phyloP scores from a whole-genome alignment of 2,888 invertebrate genomes.

The Melinaea menophilus region DNA sequence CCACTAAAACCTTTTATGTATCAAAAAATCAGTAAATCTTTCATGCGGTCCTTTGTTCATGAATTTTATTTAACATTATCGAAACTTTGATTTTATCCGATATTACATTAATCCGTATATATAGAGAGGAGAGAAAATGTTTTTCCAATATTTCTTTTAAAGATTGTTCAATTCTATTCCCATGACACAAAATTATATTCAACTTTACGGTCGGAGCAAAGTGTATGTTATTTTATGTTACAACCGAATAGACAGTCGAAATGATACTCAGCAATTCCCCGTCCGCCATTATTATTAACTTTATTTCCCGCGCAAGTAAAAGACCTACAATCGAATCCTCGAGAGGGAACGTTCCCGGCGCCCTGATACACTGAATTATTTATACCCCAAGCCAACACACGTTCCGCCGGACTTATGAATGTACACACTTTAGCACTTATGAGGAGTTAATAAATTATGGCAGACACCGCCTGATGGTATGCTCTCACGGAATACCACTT shows the following conservation, averaged over 20 bases:
- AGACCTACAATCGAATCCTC: slow-evolving; percentile 51
- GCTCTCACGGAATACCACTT: slow-evolving; percentile 51
- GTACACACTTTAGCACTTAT: slow-evolving; percentile 75
- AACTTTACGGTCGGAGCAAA: slow-evolving; percentile 30
- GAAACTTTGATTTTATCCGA: slow-evolving; percentile 22
- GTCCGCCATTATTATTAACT: slow-evolving; percentile 38
- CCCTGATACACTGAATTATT: slow-evolving; percentile 62
- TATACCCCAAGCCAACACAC: slow-evolving; percentile 55
- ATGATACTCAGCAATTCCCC: slow-evolving; percentile 33
- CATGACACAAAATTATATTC: slow-evolving; percentile 33
- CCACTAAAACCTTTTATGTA: slow-evolving; percentile 10
- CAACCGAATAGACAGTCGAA: slow-evolving; percentile 31
- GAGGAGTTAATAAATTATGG: slow-evolving; percentile 73
- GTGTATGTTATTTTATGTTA: slow-evolving; percentile 32
- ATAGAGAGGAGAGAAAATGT: slow-evolving; percentile 20
- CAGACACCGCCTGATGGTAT: slow-evolving; percentile 53
- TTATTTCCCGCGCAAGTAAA: slow-evolving; percentile 48
- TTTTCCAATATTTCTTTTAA: slow-evolving; percentile 23
- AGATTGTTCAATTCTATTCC: slow-evolving; percentile 31
- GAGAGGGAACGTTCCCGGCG: slow-evolving; percentile 38
- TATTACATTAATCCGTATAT: slow-evolving; percentile 15
- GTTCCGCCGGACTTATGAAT: slow-evolving; percentile 62
- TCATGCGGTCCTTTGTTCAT: not conserved
- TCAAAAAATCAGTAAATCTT: slow-evolving; percentile 7
- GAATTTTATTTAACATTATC: slow-evolving; percentile 1